Base-by-base conservation (phyloP, 37 sponge, comb jelly and placozoan species). In the Bolinopsis microptera region DNA sequence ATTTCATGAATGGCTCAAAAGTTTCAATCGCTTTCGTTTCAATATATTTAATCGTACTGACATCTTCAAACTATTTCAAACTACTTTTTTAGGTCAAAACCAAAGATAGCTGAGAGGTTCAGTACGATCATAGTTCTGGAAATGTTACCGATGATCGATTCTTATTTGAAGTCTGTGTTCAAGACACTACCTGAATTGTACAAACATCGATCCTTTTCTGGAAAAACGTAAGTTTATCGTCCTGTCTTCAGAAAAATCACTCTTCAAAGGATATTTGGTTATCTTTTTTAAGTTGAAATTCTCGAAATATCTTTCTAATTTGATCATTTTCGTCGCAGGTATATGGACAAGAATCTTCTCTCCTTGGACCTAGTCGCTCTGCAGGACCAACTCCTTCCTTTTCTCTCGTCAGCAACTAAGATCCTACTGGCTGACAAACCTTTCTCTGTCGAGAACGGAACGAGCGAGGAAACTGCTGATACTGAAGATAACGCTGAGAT, bases 91-190 rank as follows among this genome's bases (percentile, higher is more conserved):
- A 77, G 80, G 36, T 13, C 27, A 3, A 32, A 34, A 13, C 80
- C 80, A 1, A 35, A 27, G 27, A 9, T 35, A 35, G 35, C 37
- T 16, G 80, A 77, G 37, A 77, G 33, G 36, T 77, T 32, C 80
- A 32, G 36, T 41, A 40, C 90, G 27, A 41, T 86, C 13, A 86
- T 86, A 13, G 90, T 86, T 9, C 48, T 86, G 90, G 90, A 86
- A 40, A 41, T 86, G 61, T 48, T 86, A 3, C 90, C 90, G 16
- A 28, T 41, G 30, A 86, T 86, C 25, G 61, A 86, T 26, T 36
- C 23, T 30, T 24, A 86, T 25, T 26, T 86, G 18, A 41, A 41
- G 18, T 24, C 90, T 16, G 90, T 86, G 9, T 86, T 86, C 28
- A 86, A 40, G 22, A 24, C 31, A 36, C 24, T 41, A 1, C 90